These are phyloP conservation scores for Lissocephala sabroskyi DNA, from an alignment of 2,888 invertebrate species.

Conservation along the genomic window DNA sequence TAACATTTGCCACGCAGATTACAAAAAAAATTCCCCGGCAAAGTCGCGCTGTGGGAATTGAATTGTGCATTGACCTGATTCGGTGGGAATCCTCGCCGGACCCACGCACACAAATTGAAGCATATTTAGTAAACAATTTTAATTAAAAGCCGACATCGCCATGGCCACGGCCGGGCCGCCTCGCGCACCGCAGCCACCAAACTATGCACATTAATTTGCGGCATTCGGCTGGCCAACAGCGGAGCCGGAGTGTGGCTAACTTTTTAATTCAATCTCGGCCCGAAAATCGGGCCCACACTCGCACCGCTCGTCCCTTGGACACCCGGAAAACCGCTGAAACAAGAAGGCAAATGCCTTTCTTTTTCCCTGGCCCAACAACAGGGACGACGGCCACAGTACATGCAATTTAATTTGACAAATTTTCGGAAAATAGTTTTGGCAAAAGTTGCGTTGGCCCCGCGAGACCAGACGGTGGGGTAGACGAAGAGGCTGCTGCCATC, in stretches of 20 bases:
- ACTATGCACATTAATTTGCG: slow-evolving; percentile 57
- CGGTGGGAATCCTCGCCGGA: not conserved
- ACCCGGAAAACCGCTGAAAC: slow-evolving; percentile 5
- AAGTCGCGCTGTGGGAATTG: slow-evolving; percentile 28
- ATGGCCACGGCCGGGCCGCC: slow-evolving; percentile 3
- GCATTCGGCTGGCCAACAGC: slow-evolving; percentile 42
- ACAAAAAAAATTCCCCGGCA: slow-evolving; percentile 28
- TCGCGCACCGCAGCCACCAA: slow-evolving; percentile 1
- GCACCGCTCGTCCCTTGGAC: not conserved
- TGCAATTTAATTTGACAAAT: slow-evolving; percentile 65
- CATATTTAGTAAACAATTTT: slow-evolving; percentile 60
- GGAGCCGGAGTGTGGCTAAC: slow-evolving; percentile 46
- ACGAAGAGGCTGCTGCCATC: not conserved
- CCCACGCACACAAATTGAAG: slow-evolving; percentile 40
- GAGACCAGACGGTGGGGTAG: slow-evolving; percentile 3
- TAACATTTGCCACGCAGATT: slow-evolving; percentile 50
- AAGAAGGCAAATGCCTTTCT: slow-evolving; percentile 28
- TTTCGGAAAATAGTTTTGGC: slow-evolving; percentile 53
- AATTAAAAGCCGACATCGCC: slow-evolving; percentile 44
- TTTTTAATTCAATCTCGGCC: slow-evolving; percentile 56
- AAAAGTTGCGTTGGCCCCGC: slow-evolving; percentile 12
- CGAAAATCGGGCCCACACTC: slow-evolving; percentile 9
- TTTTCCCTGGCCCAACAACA: not conserved
- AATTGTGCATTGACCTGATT: slow-evolving; percentile 58
- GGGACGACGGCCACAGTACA: slow-evolving; percentile 26